A percentile compares a stretch with the other conserved stretches of the same genome.
These are phyloP conservation scores for Paelopatides confundens DNA, from an alignment of 53 echinoderm and acorn worm species.

Conservation along the genomic window DNA sequence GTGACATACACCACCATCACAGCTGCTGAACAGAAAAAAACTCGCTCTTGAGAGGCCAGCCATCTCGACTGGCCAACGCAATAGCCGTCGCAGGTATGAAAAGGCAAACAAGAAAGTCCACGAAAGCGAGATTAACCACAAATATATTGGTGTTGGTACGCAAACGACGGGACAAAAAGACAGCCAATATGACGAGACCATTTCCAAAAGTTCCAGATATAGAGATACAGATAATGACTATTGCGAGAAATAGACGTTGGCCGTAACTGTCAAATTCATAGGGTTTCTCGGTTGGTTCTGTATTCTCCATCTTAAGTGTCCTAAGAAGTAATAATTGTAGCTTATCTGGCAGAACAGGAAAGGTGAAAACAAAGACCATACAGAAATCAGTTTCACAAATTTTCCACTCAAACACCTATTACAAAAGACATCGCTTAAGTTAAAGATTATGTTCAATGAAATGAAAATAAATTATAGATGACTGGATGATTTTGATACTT, in stretches of 20 bases:
- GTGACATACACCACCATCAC: conserved; percentile 21
- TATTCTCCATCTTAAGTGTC: neutral
- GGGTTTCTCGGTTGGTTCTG: neutral
- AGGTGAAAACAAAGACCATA: no score
- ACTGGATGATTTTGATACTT: no score
- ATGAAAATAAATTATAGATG: no score
- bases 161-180: conserved; percentile 28
- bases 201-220: conserved; percentile 32
- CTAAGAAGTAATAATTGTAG: neutral
- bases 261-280: conserved; percentile 32
- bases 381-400: no score
- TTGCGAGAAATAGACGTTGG: conserved; percentile 20
- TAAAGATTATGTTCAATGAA: no score
- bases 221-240: conserved; percentile 16
- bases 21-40: neutral
- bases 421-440: no score
- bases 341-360: no score
- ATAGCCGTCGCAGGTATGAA: conserved; percentile 8
- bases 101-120: conserved; percentile 12
- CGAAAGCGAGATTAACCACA: conserved; percentile 43
- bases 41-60: conserved; percentile 22
- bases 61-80: neutral
- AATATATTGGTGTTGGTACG: conserved; percentile 35
- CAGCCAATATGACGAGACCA: conserved; percentile 31
- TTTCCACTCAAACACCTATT: no score